Conservation (phyloP, 2,797 vertebrate genomes). For the Philypnodon macrostomus region DNA sequence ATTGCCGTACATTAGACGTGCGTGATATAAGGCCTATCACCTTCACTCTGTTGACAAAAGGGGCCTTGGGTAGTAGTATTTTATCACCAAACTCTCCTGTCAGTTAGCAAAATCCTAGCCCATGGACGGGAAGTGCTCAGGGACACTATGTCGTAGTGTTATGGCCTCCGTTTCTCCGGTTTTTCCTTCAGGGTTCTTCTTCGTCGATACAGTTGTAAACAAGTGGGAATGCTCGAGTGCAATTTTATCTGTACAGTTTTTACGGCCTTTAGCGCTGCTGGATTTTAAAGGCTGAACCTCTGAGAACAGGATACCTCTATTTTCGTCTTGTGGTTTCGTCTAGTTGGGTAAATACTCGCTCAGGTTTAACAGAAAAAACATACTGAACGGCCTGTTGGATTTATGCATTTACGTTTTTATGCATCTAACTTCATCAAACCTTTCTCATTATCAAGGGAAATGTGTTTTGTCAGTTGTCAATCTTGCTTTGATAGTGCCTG, state of each 20-base stretch:
- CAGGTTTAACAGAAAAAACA: constrained; percentile 41
- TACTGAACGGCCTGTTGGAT: constrained; percentile 16
- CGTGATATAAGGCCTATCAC: constrained; percentile 39
- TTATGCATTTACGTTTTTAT: constrained; percentile 17
- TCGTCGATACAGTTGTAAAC: constrained; percentile 21
- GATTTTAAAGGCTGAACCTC: constrained; percentile 9
- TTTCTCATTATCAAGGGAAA: constrained; percentile 1
- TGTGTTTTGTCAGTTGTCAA: too few species aligned
- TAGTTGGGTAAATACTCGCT: constrained; percentile 12
- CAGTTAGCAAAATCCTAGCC: constrained; percentile 33
- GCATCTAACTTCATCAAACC: constrained; percentile 18
- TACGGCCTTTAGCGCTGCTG: constrained; percentile 17
- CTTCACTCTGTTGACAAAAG: too few species aligned
- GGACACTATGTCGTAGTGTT: constrained; percentile 48
- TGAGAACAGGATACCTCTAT: constrained; percentile 11
- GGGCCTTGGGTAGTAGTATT: constrained; percentile 40
- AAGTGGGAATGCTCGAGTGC: constrained; percentile 7
- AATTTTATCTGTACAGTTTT: constrained; percentile 20
- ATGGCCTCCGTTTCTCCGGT: constrained; percentile 18
- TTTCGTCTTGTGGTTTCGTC: constrained; percentile 1
- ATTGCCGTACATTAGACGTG: constrained; percentile 43
- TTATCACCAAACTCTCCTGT: constrained; percentile 34
- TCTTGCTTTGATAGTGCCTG: too few species aligned
- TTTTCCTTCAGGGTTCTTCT: constrained; percentile 25
- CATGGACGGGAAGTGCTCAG: constrained; percentile 64